These are phyloP conservation scores for Amphiura filiformis DNA, from an alignment of 35 echinoderm and acorn worm species.

Conservation along the genomic window DNA sequence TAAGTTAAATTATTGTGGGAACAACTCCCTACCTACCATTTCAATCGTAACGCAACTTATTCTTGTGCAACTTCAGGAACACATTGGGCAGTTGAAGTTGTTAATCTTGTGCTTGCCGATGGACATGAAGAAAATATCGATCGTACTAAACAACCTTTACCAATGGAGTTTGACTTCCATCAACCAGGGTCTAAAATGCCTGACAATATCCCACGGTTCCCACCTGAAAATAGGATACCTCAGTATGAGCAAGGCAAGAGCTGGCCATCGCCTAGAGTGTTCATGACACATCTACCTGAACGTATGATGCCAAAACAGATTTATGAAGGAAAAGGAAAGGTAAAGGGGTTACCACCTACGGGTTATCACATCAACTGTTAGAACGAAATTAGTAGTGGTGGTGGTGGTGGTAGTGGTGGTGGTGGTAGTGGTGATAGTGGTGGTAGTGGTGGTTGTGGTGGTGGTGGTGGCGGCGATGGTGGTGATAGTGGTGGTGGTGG, in stretches of 20 bases:
- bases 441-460: no score
- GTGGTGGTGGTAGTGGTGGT: no score
- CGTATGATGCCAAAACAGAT: background rate
- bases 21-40: no score
- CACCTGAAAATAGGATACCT: background rate
- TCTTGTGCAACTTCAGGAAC: no score
- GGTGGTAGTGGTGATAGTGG: no score
- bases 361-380: no score
- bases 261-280: background rate
- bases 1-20: no score
- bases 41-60: no score
- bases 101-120: background rate
- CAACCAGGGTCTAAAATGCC: background rate
- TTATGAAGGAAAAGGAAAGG: constrained; percentile 21
- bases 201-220: background rate
- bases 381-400: no score
- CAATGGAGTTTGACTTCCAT: constrained; percentile 22
- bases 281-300: constrained; percentile 21
- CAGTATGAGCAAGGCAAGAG: background rate
- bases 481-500: no score
- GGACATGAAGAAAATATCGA: background rate
- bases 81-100: constrained; percentile 26
- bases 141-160: background rate
- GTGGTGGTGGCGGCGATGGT: no score
- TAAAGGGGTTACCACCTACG: no score